Evolutionary conservation across 2,113 vertebrate species (phyloP), one percentile per base, ranked within the genome.

Genomic region (Sturnira hondurensis): DNA sequence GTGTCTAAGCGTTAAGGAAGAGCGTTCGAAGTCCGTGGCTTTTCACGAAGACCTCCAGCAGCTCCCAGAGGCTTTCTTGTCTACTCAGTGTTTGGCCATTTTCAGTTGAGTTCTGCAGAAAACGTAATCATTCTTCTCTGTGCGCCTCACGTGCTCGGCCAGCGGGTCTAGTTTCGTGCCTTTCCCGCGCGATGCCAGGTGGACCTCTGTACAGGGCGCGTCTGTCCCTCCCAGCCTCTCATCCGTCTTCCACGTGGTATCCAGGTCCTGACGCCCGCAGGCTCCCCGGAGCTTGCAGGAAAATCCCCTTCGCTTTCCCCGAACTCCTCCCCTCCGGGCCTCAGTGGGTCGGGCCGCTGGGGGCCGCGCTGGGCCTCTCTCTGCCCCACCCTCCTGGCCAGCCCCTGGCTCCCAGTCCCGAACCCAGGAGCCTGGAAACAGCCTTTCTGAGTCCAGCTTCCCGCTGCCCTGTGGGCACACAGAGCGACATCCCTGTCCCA

Each of bases 291-390:
- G 98, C 97, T 97, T 41, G 97, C 97, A 97, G 97, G 97, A 97
- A 98, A 98, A 97, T 98, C 98, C 96, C 97, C 97, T 98, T 98
- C 97, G 97, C 98, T 98, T 98, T 98, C 94, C 96, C 97, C 98
- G 97, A 98, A 97, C 97, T 95, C 52, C 58, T 97, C 98, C 96
- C 97, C 97, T 98, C 97, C 97, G 95, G 98, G 97, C 94, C 96
- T 97, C 92, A 20, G 93, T 97, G 97, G 97, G 97, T 97, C 97
- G 95, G 86, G 96, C 97, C 97, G 98, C 97, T 98, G 98, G 97
- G 98, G 98, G 94, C 98, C 93, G 95, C 76, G 90, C 70, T 93
- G 98, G 98, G 97, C 96, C 84, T 96, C 93, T 97, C 96, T 96
- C 98, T 86, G 97, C 97, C 97, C 97, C 93, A 98, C 7, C 96